Percentiles rank a stretch among this genome's conserved stretches.
Conservation (phyloP, 2,113 vertebrate genomes). For the Lophura nycthemera region DNA sequence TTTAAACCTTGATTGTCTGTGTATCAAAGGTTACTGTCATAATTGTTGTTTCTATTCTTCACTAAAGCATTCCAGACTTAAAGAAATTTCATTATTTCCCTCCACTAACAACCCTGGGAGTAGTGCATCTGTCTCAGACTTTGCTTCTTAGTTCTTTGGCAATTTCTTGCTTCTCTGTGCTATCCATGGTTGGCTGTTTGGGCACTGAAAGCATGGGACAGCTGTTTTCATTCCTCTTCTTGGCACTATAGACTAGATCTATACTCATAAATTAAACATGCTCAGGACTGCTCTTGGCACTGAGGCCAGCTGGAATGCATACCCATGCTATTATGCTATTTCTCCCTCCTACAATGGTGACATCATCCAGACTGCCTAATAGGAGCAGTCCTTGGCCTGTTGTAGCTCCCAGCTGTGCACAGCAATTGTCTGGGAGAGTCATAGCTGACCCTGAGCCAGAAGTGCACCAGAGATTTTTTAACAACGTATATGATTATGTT, state of each 20-base stretch:
- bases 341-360: neutral
- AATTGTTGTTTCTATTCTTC: neutral
- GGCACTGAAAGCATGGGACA: neutral
- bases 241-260: neutral
- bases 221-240: slow-evolving; percentile 32
- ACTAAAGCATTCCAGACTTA: neutral
- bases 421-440: slow-evolving; percentile 4
- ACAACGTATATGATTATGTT: neutral
- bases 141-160: neutral
- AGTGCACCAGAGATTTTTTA: neutral
- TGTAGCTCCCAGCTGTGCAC: neutral
- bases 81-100: neutral
- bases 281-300: neutral
- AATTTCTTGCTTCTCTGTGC: neutral
- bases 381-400: neutral
- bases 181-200: neutral
- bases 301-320: slow-evolving; percentile 43
- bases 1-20: neutral
- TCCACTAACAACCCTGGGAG: neutral
- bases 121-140: neutral
- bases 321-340: neutral
- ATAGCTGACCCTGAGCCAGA: neutral
- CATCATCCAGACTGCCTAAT: slow-evolving; percentile 2
- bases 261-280: slow-evolving; percentile 59
- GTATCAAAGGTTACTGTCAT: neutral